phyloP scores from a whole-genome alignment of 2,888 invertebrate genomes.

The Galeopsomyia nigrocyanea region DNA sequence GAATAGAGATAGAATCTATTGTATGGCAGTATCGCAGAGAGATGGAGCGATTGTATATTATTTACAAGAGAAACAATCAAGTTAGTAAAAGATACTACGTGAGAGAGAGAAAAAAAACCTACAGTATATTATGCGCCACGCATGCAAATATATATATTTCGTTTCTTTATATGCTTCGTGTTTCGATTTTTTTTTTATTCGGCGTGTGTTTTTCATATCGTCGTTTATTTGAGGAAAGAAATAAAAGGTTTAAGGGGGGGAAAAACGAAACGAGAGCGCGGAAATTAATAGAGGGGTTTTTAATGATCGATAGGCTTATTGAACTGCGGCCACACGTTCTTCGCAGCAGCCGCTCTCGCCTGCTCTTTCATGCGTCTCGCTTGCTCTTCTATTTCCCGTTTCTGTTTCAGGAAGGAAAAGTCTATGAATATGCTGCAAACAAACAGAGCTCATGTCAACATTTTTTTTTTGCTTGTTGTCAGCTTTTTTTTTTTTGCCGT shows the following conservation, averaged over 20 bases:
- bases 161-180: background rate
- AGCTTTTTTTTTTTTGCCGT: background rate
- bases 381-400: conserved; percentile 75
- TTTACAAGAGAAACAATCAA: conserved; percentile 28
- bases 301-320: conserved; percentile 59
- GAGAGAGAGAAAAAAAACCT: conserved; percentile 19
- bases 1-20: too few relatives aligned
- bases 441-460: conserved; percentile 48
- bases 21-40: background rate
- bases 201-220: conserved; percentile 2
- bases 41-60: conserved; percentile 29
- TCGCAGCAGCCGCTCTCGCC: conserved; percentile 64
- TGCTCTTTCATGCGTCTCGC: conserved; percentile 71
- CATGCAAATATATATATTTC: conserved; percentile 34
- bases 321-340: conserved; percentile 68
- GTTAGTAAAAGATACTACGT: conserved; percentile 33
- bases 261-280: conserved; percentile 11
- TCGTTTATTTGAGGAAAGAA: conserved; percentile 25
- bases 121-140: conserved; percentile 27
- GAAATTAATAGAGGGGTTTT: conserved; percentile 9
- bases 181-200: background rate
- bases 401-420: conserved; percentile 85
- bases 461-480: background rate
- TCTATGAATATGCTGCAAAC: conserved; percentile 84
- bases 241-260: too few relatives aligned